Base-by-base conservation (phyloP, 2,888 invertebrate species). In the Ennomos quercinarius region DNA sequence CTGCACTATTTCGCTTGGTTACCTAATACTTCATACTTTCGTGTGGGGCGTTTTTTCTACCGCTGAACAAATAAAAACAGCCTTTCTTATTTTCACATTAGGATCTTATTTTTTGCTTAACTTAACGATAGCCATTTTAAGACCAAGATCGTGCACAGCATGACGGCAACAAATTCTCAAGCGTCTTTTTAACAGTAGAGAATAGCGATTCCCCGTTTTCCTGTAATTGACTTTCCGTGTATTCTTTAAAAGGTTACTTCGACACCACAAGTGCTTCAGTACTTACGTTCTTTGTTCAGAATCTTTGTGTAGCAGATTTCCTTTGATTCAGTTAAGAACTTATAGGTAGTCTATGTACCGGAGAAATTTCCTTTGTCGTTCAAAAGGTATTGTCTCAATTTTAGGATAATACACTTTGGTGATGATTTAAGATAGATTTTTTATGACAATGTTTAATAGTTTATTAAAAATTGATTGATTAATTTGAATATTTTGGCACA, bases 171-270 rank as follows among this genome's bases (percentile, higher is more conserved):
- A 56, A 39, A 49, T 35, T 39, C 39, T 56, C 17, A 10, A 50
- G 8, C 27, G 45, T 11, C 41, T 51, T 50, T 51, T 41, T 17
- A 35, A 1, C 10, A 12, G 34, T 44, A 40, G 17, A 39, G 13
- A 34, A 59, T 67, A 63, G 57, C 54, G 61, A 45, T 63, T 64
- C 66, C 50, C 59, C 68, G 63, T 64, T 72, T 71, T 63, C 64
- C 68, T 62, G 75, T 81, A 81, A 80, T 81, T 81, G 81, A 80
- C 72, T 77, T 81, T 73, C 65, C 77, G 64, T 80, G 81, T 81
- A 78, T 77, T 74, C 67, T 71, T 67, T 68, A 70, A 72, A 50
- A 57, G 57, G 57, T 57, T 62, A 52, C 68, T 70, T 63, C 52
- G 64, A 70, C 59, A 67, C 63, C 50, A 64, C 54, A 63, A 60